phyloP scores from a whole-genome alignment of 2,113 vertebrate species.

The Oryzias woworae region DNA sequence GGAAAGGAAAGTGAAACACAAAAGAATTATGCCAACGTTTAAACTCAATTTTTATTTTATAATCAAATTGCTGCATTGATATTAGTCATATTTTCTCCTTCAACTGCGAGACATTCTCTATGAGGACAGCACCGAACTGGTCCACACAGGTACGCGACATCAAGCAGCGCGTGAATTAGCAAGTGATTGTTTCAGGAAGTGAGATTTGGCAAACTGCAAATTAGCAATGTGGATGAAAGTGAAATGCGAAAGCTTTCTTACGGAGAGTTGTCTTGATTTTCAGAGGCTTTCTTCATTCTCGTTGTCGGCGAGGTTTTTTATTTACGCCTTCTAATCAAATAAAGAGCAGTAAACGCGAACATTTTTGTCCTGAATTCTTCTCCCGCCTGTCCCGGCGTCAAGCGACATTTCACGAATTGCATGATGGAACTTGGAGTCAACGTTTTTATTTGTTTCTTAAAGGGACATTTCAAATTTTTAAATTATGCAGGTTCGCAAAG shows the following conservation, averaged over 20 bases:
- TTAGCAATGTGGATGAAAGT: neutral
- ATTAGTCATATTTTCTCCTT: too few relatives aligned
- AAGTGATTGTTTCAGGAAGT: slow-evolving; percentile 45
- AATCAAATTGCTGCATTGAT: too few relatives aligned
- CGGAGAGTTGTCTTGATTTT: slow-evolving; percentile 30
- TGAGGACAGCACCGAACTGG: neutral
- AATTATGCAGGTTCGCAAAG: too few relatives aligned
- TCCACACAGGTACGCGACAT: neutral
- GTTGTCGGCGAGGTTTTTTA: neutral
- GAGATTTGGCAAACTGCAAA: slow-evolving; percentile 22
- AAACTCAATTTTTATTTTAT: too few relatives aligned
- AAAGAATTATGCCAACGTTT: too few relatives aligned
- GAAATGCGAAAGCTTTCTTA: slow-evolving; percentile 22
- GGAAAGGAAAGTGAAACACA: neutral
- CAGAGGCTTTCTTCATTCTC: slow-evolving; percentile 44
- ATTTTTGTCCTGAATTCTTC: neutral
- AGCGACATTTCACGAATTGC: neutral
- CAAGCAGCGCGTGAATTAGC: neutral
- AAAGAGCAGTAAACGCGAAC: neutral
- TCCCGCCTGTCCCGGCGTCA: slow-evolving; percentile 30
- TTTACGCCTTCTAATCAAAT: neutral
- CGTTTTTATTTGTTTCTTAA: neutral
- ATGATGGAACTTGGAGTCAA: slow-evolving; percentile 52
- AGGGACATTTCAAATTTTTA: too few relatives aligned
- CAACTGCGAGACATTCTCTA: neutral